Evolutionary conservation across 2,113 vertebrate species (phyloP).

Genomic region (Philantomba maxwellii): DNA sequence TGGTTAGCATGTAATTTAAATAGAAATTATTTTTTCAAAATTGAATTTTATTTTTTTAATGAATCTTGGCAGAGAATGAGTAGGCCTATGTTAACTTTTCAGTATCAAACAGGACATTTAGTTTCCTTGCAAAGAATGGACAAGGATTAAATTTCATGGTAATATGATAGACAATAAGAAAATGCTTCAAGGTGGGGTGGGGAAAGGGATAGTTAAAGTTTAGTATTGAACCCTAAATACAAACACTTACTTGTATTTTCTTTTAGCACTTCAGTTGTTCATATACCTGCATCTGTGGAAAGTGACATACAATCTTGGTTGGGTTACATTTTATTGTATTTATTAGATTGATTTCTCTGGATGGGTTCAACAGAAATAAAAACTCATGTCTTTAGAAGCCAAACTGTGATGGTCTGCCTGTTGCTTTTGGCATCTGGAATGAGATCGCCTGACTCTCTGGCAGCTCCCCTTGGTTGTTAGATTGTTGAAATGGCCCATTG

Average conservation of each 20-base stretch:
- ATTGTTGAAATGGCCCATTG: neutral
- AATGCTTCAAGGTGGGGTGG: neutral
- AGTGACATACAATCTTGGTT: neutral
- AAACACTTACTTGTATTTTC: neutral
- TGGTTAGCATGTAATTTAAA: neutral
- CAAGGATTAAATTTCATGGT: neutral
- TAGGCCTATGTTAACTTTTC: neutral
- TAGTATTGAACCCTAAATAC: neutral
- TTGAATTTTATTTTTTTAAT: neutral
- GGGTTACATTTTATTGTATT: neutral
- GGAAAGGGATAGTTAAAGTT: neutral
- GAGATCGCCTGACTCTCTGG: neutral
- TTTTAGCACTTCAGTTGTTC: neutral
- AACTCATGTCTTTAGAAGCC: neutral
- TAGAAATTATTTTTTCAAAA: conserved; percentile 12
- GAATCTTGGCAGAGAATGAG: neutral
- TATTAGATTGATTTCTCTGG: neutral
- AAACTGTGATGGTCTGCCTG: neutral
- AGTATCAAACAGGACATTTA: neutral
- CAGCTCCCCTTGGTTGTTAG: neutral
- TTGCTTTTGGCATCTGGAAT: neutral
- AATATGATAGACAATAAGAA: neutral
- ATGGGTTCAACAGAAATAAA: conserved; percentile 17
- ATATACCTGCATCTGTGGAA: neutral
- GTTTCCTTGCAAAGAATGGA: neutral